Evolutionary conservation across 2,113 vertebrate genomes (phyloP), one percentile per base, ranked within the genome.

Genomic region (Paedocypris sp.): DNA sequence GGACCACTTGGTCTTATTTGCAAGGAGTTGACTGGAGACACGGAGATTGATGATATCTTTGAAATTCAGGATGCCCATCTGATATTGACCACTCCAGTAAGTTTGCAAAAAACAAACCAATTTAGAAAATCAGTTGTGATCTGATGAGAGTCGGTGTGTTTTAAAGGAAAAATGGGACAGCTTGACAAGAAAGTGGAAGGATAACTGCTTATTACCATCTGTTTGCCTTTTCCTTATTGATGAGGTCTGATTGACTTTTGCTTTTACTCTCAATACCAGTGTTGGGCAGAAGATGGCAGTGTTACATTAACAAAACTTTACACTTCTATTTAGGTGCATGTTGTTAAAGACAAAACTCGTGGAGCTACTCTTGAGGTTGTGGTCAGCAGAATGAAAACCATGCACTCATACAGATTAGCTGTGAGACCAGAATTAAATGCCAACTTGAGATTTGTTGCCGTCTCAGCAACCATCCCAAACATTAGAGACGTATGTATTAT

Each of bases 151-250:
- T n/a, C n/a, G n/a, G n/a, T 26, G 31, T 29, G 50, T 36, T 72
- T 9, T 16, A 38, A 51, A 98, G 95, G 95, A 99, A 83, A 99
- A 99, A 77, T 99, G 94, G 95, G 95, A 99, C 81, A 95, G 89
- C 70, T 91, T 96, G 93, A 98, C 93, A n/a, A 90, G 94, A 67
- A 95, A 86, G 70, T 98, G 94, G 95, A 92, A 85, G 73, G 89
- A 93, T 68, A 95, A 91, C 70, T 90, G 88, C 70, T 75, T 97
- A 72, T 79, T 98, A 67, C 90, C 93, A 33, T 80, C 94, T 7
- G 92, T 99, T 60, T 85, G 87, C 43, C 86, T 99, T 0, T 90
- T 99, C 71, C 91, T 99, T 32, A 92, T 99, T 32, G 95, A 99
- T 77, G 95, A 99, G 88, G 95, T 90, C 78, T 63, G 62, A 22